Base-by-base conservation (phyloP, 1,140 invertebrate genomes). In the Tetragonula clypearis region DNA sequence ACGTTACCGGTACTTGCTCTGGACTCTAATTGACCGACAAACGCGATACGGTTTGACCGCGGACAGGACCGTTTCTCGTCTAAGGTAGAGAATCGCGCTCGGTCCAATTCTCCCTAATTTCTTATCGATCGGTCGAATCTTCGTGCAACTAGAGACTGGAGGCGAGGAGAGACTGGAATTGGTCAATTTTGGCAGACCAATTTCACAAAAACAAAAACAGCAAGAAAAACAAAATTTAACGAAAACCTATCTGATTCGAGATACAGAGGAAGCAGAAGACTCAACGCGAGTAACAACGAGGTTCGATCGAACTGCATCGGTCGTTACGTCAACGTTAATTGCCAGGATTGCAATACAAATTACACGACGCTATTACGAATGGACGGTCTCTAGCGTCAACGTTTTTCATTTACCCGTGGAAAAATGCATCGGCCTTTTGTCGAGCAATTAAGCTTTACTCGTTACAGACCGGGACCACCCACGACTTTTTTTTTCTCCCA, bases 1-100 rank as follows among this genome's bases (percentile, higher is more conserved):
- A 55, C 81, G 78, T 85, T 85, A 87, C 88, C 90, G 90, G 77
- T 90, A 81, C 87, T 90, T 80, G 85, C 62, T 75, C 87, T 53
- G 82, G 84, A 89, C 81, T 89, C 90, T 93, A 92, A 93, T 92
- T 92, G 91, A 93, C 86, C 90, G 88, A 89, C 90, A 92, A 92
- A 90, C 86, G 86, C 87, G 82, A 72, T 65, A 77, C 79, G 72
- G 77, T 87, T 85, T 58, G 72, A 19, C 82, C 56, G 79, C 49
- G 71, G 72, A 62, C 30, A 49, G 60, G n/a, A 73, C 35, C n/a
- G 8, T 8, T 30, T 49, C 15, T 17, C 49, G 35, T 71, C 41
- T 19, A 58, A 15, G 23, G n/a, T 14, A 35, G 30, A 30, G 53
- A 68, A 58, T 69, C 72, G 53, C 11, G 53, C 49, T 49, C 71